phyloP scores from a whole-genome alignment of 1,140 invertebrate species.

The Parapsyche elsis region DNA sequence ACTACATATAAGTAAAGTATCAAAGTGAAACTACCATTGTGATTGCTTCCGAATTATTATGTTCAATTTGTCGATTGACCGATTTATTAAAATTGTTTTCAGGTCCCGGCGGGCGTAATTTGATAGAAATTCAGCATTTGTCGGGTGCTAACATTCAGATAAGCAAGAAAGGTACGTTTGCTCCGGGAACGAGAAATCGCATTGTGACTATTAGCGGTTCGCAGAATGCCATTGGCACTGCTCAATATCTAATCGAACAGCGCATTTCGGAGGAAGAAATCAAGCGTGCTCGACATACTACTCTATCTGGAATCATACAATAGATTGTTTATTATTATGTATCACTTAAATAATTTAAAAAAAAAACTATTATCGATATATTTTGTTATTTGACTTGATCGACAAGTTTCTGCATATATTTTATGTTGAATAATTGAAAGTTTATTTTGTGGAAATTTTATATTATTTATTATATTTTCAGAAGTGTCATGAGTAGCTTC shows the following conservation, averaged over 20 bases:
- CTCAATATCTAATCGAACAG: slow-evolving; percentile 95
- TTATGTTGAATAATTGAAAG: slow-evolving; percentile 18
- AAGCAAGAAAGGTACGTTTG: slow-evolving; percentile 97
- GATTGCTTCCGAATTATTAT: neutral
- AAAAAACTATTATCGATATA: slow-evolving; percentile 8
- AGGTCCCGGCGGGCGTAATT: slow-evolving; percentile 91
- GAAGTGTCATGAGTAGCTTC: neutral
- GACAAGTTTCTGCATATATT: slow-evolving; percentile 19
- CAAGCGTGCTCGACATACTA: slow-evolving; percentile 90
- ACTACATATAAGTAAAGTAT: neutral
- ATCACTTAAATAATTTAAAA: slow-evolving; percentile 10
- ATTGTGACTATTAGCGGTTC: slow-evolving; percentile 95
- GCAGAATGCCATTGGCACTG: slow-evolving; percentile 86
- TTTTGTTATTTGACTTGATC: slow-evolving; percentile 27
- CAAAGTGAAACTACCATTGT: no score
- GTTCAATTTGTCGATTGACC: neutral
- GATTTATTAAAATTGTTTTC: slow-evolving; percentile 40
- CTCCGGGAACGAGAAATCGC: slow-evolving; percentile 94
- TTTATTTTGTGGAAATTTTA: slow-evolving; percentile 20
- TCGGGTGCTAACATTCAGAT: slow-evolving; percentile 98
- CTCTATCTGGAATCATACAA: slow-evolving; percentile 79
- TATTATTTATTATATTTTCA: slow-evolving; percentile 22
- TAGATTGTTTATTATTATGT: slow-evolving; percentile 53
- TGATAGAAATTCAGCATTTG: slow-evolving; percentile 96
- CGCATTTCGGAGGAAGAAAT: slow-evolving; percentile 95